Evolutionary conservation across 2,888 invertebrate species (phyloP).

Genomic region (Limnephilus lunatus): DNA sequence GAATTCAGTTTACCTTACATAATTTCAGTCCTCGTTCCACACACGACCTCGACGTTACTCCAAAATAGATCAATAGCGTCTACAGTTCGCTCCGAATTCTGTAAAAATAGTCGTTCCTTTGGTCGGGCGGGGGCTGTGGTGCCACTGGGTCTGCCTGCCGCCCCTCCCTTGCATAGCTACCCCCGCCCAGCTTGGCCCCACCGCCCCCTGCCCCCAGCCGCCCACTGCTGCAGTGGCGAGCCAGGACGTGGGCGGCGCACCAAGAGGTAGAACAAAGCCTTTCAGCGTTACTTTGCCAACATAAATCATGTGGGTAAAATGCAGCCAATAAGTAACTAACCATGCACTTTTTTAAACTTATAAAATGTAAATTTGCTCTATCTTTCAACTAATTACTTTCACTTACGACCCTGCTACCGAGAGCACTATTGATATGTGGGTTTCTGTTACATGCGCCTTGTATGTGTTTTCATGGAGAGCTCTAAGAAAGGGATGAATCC

Average conservation of each 20-base stretch:
- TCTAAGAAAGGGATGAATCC: neutral
- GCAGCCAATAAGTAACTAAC: neutral
- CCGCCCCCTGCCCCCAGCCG: neutral
- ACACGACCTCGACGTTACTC: neutral
- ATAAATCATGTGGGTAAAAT: neutral
- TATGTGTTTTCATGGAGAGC: too few relatives aligned
- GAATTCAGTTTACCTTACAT: neutral
- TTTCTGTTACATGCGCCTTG: too few relatives aligned
- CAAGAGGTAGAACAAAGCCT: neutral
- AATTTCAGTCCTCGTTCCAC: neutral
- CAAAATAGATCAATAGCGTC: constrained; percentile 26
- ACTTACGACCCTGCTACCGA: neutral
- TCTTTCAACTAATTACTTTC: too few relatives aligned
- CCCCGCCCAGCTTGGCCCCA: neutral
- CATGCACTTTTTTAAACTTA: neutral
- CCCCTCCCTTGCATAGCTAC: neutral
- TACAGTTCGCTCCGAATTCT: constrained; percentile 3
- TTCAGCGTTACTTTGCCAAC: neutral
- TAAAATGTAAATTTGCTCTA: too few relatives aligned
- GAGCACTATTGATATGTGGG: neutral
- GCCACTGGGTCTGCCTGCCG: constrained; percentile 5
- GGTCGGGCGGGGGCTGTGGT: neutral
- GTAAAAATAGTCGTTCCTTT: neutral
- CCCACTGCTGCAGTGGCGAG: constrained; percentile 15
- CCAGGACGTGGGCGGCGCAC: neutral